Evolutionary conservation across 2,113 vertebrate genomes (phyloP).

Genomic region (Neolamprologus ventralis): DNA sequence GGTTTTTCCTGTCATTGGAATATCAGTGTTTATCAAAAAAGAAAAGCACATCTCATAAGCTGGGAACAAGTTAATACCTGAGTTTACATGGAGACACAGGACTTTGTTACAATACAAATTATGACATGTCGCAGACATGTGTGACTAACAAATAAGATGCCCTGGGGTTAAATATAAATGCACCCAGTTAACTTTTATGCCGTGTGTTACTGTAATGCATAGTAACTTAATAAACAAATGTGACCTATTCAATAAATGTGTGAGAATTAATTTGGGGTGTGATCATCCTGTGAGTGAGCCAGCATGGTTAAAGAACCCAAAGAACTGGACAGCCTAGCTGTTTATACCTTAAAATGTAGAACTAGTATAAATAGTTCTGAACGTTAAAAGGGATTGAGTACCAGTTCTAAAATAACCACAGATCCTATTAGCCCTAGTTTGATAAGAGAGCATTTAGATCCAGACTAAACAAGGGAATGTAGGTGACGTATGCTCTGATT

Average conservation of each 20-base stretch:
- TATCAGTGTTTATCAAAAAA: neutral
- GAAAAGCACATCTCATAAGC: neutral
- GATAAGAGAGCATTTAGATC: neutral
- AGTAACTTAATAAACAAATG: neutral
- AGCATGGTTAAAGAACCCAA: neutral
- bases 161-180: neutral
- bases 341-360: neutral
- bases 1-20: neutral
- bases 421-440: neutral
- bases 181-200: neutral
- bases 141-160: neutral
- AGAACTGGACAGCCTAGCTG: neutral
- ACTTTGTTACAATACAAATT: neutral
- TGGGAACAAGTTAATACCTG: neutral
- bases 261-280: neutral
- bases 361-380: neutral
- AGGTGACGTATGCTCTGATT: neutral
- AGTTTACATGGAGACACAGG: neutral
- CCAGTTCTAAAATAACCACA: neutral
- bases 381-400: neutral
- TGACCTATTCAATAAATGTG: neutral
- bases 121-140: accelerated
- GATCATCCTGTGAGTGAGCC: neutral
- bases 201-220: neutral
- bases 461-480: neutral